A percentile compares a stretch with the other conserved stretches of the same genome.
Conservation (phyloP, 2,888 invertebrate genomes). For the Prosopocoilus inquinatus region DNA sequence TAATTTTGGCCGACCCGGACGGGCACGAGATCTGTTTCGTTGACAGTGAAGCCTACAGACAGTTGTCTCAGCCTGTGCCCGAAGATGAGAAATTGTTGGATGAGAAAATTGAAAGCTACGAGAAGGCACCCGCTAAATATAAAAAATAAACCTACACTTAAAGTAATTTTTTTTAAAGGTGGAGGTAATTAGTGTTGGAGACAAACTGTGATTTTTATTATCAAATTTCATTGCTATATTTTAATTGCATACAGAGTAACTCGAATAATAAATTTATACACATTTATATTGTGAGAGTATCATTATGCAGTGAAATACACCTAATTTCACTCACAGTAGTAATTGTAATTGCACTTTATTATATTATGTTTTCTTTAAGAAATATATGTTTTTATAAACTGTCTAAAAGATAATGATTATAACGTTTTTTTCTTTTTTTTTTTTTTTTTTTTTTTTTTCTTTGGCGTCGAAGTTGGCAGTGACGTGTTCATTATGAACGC, state of each 20-base stretch:
- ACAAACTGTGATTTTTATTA: no score
- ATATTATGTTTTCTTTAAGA: not conserved
- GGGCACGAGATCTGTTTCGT: constrained; percentile 99
- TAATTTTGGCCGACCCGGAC: constrained; percentile 95
- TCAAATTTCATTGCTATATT: no score
- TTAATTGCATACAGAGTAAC: not conserved
- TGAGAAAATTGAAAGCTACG: constrained; percentile 67
- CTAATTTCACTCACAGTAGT: not conserved
- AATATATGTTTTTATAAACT: not conserved
- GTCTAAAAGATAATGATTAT: no score
- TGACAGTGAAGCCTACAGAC: constrained; percentile 90
- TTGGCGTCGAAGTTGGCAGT: no score
- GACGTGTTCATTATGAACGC: no score
- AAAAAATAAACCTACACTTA: no score
- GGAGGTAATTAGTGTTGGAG: no score
- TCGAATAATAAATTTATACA: constrained; percentile 6
- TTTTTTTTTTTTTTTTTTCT: no score
- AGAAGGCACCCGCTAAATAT: not conserved
- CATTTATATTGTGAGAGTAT: not conserved
- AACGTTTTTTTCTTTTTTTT: no score
- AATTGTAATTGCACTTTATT: not conserved
- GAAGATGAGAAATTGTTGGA: constrained; percentile 77
- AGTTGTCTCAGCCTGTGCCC: constrained; percentile 84
- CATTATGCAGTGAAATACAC: not conserved
- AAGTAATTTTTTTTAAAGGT: no score